phyloP scores from a whole-genome alignment of 1,140 invertebrate genomes.

The Euwallacea similis region DNA sequence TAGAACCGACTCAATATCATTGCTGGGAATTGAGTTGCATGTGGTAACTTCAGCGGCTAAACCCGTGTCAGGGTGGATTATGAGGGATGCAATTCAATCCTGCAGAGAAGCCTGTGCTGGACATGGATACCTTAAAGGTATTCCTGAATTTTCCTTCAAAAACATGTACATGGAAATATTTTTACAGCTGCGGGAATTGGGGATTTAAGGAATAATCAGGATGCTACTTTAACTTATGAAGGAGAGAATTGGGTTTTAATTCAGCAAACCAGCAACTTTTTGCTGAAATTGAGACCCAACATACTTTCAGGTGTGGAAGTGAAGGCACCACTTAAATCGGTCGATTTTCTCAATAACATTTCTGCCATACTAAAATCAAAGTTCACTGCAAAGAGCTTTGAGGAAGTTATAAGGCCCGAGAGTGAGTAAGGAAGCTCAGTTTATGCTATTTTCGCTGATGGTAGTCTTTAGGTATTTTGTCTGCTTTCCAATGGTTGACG shows the following conservation, averaged over 20 bases:
- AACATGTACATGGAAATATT: not conserved
- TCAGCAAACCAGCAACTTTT: slow-evolving; percentile 92
- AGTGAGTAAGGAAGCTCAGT: slow-evolving; percentile 57
- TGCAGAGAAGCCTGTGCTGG: slow-evolving; percentile 91
- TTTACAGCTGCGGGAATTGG: slow-evolving; percentile 65
- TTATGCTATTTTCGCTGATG: too few species aligned
- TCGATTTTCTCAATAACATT: slow-evolving; percentile 63
- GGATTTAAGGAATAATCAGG: slow-evolving; percentile 82
- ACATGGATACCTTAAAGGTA: slow-evolving; percentile 74
- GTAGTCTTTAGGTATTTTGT: slow-evolving; percentile 38
- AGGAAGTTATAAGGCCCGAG: slow-evolving; percentile 59
- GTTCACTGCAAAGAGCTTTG: slow-evolving; percentile 56
- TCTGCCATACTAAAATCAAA: slow-evolving; percentile 56
- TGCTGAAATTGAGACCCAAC: slow-evolving; percentile 66
- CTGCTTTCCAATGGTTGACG: slow-evolving; percentile 79
- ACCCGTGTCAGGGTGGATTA: slow-evolving; percentile 82
- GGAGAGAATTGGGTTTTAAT: slow-evolving; percentile 94
- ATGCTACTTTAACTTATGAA: slow-evolving; percentile 92
- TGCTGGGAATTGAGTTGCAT: slow-evolving; percentile 79
- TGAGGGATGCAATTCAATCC: slow-evolving; percentile 85
- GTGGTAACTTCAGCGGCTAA: slow-evolving; percentile 88
- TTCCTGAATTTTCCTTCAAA: not conserved
- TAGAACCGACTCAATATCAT: slow-evolving; percentile 51
- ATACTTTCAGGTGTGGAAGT: slow-evolving; percentile 54
- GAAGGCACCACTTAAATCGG: slow-evolving; percentile 64